Evolutionary conservation across 1,140 invertebrate species (phyloP).

Genomic region (Drosophila ohnishii): DNA sequence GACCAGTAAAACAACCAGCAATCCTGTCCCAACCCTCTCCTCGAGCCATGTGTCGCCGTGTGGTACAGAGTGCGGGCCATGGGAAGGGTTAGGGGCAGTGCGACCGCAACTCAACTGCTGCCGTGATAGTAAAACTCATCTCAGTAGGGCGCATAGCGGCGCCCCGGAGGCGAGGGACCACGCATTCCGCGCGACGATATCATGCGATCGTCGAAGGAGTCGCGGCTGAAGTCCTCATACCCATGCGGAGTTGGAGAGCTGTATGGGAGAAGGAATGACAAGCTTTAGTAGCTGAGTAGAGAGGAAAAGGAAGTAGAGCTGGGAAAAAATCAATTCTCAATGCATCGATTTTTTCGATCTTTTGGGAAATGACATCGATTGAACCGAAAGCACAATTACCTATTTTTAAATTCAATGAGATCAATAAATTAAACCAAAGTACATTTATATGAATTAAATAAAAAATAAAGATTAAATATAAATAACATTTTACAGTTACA

Average conservation of each 20-base stretch:
- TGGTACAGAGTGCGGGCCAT: constrained; percentile 18
- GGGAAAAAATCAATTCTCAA: too few relatives aligned
- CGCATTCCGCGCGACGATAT: constrained; percentile 85
- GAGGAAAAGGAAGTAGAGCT: not conserved
- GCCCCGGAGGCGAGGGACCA: constrained; percentile 87
- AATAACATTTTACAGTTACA: too few relatives aligned
- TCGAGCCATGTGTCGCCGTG: constrained; percentile 16
- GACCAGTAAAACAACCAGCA: constrained; percentile 63
- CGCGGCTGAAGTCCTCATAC: constrained; percentile 93
- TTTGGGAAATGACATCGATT: too few relatives aligned
- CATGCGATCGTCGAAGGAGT: constrained; percentile 93
- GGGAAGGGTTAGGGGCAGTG: constrained; percentile 25
- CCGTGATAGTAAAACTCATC: constrained; percentile 79
- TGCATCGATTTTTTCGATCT: too few relatives aligned
- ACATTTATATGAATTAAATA: too few relatives aligned
- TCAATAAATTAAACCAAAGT: too few relatives aligned
- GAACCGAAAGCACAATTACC: too few relatives aligned
- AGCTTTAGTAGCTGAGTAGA: not conserved
- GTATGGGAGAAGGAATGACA: not conserved
- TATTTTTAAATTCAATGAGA: too few relatives aligned
- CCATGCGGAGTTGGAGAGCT: constrained; percentile 83
- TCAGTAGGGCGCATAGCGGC: constrained; percentile 92
- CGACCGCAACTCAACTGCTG: constrained; percentile 68
- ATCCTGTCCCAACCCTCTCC: constrained; percentile 7
- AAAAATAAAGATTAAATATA: too few relatives aligned